Percentiles rank a stretch among this genome's conserved stretches.
These are phyloP conservation scores for Pseudachorutes palmiensis DNA, from an alignment of 1,140 invertebrate species.

Conservation along the genomic window DNA sequence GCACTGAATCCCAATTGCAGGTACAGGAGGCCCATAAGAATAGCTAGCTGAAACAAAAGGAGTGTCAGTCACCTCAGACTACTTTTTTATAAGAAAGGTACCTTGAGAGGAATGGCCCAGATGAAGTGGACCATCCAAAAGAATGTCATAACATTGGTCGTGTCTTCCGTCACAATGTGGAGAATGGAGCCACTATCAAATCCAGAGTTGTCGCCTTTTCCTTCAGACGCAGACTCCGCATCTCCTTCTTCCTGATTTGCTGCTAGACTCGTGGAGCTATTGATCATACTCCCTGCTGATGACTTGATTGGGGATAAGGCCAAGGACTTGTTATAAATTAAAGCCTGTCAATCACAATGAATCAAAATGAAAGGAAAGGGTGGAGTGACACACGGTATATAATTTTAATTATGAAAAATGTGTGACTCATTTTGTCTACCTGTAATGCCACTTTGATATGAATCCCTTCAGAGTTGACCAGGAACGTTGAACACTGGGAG, in stretches of 20 bases:
- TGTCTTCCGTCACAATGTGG: constrained; percentile 76
- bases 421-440: too few species aligned
- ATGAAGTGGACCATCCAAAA: constrained; percentile 76
- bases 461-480: constrained; percentile 70
- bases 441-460: constrained; percentile 69
- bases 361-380: neutral
- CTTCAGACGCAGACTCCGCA: neutral
- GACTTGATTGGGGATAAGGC: constrained; percentile 31
- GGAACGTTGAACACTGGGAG: constrained; percentile 74
- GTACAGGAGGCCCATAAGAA: constrained; percentile 65
- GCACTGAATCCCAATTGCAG: constrained; percentile 67
- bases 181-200: constrained; percentile 59
- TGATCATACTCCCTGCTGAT: neutral
- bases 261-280: neutral
- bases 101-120: constrained; percentile 79
- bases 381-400: too few species aligned
- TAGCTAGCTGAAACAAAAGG: constrained; percentile 52
- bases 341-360: constrained; percentile 47
- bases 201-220: constrained; percentile 38
- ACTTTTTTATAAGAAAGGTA: constrained; percentile 40
- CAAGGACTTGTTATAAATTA: constrained; percentile 54
- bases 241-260: constrained; percentile 9
- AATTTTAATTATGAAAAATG: too few species aligned
- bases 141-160: constrained; percentile 70
- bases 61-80: neutral